A percentile compares a stretch with the other conserved stretches of the same genome.
phyloP scores from a whole-genome alignment of 2,113 vertebrate genomes.

The Pachypanchax playfairii region DNA sequence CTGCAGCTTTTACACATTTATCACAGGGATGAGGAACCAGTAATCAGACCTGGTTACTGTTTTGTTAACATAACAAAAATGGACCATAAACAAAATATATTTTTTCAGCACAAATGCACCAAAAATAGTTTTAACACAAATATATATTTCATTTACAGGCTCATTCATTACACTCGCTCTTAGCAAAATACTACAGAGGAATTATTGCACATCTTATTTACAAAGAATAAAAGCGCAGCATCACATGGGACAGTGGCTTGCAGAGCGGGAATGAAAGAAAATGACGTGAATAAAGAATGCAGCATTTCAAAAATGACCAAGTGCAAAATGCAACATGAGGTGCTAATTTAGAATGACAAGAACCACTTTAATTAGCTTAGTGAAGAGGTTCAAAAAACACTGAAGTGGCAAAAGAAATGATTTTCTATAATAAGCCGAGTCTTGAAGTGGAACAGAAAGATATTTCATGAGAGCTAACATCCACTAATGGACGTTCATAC shows the following conservation, averaged over 20 bases:
- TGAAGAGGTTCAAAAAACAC: not conserved
- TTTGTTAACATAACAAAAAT: conserved; percentile 74
- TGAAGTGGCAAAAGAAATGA: not conserved
- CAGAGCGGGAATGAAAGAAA: not conserved
- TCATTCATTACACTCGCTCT: conserved; percentile 20
- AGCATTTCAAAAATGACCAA: conserved; percentile 23
- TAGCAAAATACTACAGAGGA: conserved; percentile 25
- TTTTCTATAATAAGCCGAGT: not conserved
- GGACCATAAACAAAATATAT: conserved; percentile 29
- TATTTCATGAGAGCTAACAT: not conserved
- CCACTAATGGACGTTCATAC: conserved; percentile 1
- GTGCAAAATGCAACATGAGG: conserved; percentile 42
- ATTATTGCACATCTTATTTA: conserved; percentile 69
- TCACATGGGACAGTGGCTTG: conserved; percentile 19
- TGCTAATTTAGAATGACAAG: not conserved
- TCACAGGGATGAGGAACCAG: conserved; percentile 13
- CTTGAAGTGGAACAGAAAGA: not conserved
- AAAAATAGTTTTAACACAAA: conserved; percentile 21
- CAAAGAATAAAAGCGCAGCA: conserved; percentile 40
- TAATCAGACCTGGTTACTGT: conserved; percentile 36
- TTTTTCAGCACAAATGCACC: conserved; percentile 27
- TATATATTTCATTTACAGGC: conserved; percentile 7
- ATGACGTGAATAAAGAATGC: conserved; percentile 5
- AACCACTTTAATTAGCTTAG: not conserved
- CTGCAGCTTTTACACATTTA: not conserved